These are phyloP conservation scores for Sericinus montela DNA, from an alignment of 2,888 invertebrate genomes.

Conservation along the genomic window DNA sequence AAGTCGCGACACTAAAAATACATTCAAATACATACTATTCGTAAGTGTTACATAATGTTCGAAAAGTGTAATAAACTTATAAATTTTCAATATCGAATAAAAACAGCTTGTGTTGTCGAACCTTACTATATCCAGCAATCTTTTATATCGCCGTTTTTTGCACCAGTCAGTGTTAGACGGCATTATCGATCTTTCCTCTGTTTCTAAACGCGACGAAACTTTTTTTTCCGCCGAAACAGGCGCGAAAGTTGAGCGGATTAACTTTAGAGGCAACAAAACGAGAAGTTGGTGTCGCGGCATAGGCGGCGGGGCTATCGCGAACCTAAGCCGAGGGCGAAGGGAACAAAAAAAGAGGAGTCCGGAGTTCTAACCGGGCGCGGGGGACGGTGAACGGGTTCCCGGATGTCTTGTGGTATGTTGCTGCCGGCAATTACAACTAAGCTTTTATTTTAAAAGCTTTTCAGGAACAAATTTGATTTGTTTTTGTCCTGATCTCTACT, in stretches of 20 bases:
- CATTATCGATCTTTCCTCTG: constrained; percentile 14
- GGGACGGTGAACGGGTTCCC: constrained; percentile 68
- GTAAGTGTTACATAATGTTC: no score
- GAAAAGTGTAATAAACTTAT: no score
- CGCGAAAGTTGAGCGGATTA: constrained; percentile 46
- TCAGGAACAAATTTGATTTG: no score
- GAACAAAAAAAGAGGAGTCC: constrained; percentile 74
- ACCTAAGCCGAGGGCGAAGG: constrained; percentile 70
- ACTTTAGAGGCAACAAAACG: constrained; percentile 27
- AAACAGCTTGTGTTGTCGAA: neutral
- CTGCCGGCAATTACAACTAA: no score
- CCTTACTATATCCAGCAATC: neutral
- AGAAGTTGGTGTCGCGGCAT: constrained; percentile 27
- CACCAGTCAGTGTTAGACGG: constrained; percentile 10
- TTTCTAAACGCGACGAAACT: constrained; percentile 21
- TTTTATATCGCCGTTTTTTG: constrained; percentile 1
- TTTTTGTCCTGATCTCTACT: no score
- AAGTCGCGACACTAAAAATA: no score
- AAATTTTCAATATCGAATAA: no score
- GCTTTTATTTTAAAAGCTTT: no score
- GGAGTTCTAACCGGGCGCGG: constrained; percentile 74
- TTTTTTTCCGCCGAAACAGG: constrained; percentile 35
- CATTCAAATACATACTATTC: no score
- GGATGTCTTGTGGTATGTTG: constrained; percentile 50
- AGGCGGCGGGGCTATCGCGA: constrained; percentile 66